Percentiles rank a stretch among this genome's conserved stretches.
Conservation (phyloP, 2,113 vertebrate species). For the Perognathus longimembris region DNA sequence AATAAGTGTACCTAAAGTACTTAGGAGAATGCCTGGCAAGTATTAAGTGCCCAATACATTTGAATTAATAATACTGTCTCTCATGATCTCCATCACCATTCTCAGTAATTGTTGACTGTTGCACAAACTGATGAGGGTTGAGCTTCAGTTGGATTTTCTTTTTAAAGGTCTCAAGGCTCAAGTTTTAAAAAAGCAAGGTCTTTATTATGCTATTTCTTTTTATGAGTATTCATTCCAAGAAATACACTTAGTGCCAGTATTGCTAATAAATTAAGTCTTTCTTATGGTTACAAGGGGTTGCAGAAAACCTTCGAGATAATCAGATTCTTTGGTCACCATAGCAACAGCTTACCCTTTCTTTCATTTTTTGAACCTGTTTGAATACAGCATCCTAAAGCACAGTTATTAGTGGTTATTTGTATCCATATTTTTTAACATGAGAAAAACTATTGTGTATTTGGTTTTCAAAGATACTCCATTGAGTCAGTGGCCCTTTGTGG, state of each 20-base stretch:
- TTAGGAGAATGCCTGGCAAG: background rate
- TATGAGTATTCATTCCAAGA: constrained; percentile 61
- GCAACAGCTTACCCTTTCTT: constrained; percentile 87
- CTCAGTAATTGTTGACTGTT: constrained; percentile 29
- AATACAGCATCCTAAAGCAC: constrained; percentile 71
- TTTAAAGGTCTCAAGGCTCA: background rate
- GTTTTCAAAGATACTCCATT: constrained; percentile 23
- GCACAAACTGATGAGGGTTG: background rate
- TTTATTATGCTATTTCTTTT: constrained; percentile 5
- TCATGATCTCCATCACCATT: background rate
- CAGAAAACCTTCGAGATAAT: constrained; percentile 78
- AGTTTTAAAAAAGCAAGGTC: constrained; percentile 14
- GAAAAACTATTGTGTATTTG: constrained; percentile 10
- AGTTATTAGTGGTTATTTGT: constrained; percentile 86
- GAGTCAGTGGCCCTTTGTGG: background rate
- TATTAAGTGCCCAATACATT: background rate
- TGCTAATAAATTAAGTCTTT: constrained; percentile 77
- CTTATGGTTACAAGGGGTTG: constrained; percentile 60
- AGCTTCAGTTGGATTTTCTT: background rate
- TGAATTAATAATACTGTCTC: background rate
- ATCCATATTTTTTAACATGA: constrained; percentile 65
- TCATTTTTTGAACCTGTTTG: constrained; percentile 86
- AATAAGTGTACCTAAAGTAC: background rate
- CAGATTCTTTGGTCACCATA: constrained; percentile 85
- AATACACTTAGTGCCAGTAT: constrained; percentile 68